These are phyloP conservation scores for Ornithoptera alexandrae DNA, from an alignment of 2,888 invertebrate species.

Conservation along the genomic window DNA sequence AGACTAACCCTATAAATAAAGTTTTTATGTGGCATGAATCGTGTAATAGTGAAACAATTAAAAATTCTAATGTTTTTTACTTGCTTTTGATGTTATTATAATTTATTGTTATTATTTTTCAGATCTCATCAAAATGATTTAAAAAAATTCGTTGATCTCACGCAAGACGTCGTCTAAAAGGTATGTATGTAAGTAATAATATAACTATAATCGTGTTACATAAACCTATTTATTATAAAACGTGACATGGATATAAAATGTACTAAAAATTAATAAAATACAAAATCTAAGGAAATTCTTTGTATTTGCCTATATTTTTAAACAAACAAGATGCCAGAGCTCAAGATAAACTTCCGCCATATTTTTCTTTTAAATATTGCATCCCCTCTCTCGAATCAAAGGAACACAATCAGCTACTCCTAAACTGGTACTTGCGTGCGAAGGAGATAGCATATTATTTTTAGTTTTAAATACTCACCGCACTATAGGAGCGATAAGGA, in stretches of 20 bases:
- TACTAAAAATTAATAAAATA: not conserved
- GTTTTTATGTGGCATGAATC: too few species aligned
- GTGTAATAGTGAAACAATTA: too few species aligned
- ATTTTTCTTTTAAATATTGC: conserved; percentile 57
- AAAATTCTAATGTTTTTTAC: too few species aligned
- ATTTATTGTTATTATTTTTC: conserved; percentile 42
- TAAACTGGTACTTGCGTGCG: conserved; percentile 36
- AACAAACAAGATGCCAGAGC: too few species aligned
- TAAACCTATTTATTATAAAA: too few species aligned
- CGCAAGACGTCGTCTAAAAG: conserved; percentile 60
- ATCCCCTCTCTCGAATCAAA: conserved; percentile 70
- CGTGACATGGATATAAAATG: not conserved
- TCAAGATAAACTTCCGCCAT: conserved; percentile 39
- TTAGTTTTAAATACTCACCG: conserved; percentile 39
- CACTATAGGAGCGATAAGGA: conserved; percentile 48
- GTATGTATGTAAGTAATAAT: conserved; percentile 43
- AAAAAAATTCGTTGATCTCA: conserved; percentile 42
- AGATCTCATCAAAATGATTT: conserved; percentile 72
- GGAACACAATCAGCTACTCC: conserved; percentile 59
- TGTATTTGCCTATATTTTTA: not conserved
- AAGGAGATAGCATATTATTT: conserved; percentile 52
- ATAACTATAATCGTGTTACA: not conserved
- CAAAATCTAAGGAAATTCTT: not conserved
- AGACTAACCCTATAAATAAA: too few species aligned
- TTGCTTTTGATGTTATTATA: conserved; percentile 1